phyloP scores from a whole-genome alignment of 2,797 vertebrate genomes.

The Brachyalestes nurse region DNA sequence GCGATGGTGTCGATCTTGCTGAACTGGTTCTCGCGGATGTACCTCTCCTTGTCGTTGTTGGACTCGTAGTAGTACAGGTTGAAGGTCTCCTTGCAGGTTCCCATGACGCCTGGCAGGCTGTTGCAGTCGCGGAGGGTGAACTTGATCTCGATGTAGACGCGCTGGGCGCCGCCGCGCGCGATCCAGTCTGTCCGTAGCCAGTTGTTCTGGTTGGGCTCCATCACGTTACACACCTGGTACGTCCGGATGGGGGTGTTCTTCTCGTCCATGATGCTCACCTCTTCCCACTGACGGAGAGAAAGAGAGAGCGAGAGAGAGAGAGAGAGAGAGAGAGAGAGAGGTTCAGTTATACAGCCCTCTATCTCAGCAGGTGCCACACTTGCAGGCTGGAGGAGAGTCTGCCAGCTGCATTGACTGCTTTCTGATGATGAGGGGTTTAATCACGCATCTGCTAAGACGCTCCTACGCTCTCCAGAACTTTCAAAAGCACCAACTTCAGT shows the following conservation, averaged over 20 bases:
- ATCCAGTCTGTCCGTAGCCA: slow-evolving; percentile 84
- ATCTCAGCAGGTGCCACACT: slow-evolving; percentile 50
- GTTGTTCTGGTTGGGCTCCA: slow-evolving; percentile 12
- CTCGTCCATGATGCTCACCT: slow-evolving; percentile 98
- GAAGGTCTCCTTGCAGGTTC: slow-evolving; percentile 81
- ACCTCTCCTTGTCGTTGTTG: slow-evolving; percentile 92
- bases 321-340: not conserved
- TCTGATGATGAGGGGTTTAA: slow-evolving; percentile 52
- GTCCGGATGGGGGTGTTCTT: slow-evolving; percentile 97
- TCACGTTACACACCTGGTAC: slow-evolving; percentile 67
- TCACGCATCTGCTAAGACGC: slow-evolving; percentile 43
- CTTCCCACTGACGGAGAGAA: slow-evolving; percentile 86
- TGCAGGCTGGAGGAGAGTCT: slow-evolving; percentile 19
- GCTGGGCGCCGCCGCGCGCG: slow-evolving; percentile 89
- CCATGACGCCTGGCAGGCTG: slow-evolving; percentile 95
- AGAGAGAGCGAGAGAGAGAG: not conserved
- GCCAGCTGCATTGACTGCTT: slow-evolving; percentile 35
- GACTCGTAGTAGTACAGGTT: slow-evolving; percentile 92
- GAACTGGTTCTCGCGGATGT: slow-evolving; percentile 92
- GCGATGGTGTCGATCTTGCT: slow-evolving; percentile 96
- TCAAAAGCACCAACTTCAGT: not conserved
- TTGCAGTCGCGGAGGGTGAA: slow-evolving; percentile 73
- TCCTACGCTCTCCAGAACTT: slow-evolving; percentile 26
- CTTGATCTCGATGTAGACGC: slow-evolving; percentile 68
- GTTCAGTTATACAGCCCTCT: slow-evolving; percentile 19